Conservation (phyloP, 1,140 invertebrate species). For the Colletes gigas region DNA sequence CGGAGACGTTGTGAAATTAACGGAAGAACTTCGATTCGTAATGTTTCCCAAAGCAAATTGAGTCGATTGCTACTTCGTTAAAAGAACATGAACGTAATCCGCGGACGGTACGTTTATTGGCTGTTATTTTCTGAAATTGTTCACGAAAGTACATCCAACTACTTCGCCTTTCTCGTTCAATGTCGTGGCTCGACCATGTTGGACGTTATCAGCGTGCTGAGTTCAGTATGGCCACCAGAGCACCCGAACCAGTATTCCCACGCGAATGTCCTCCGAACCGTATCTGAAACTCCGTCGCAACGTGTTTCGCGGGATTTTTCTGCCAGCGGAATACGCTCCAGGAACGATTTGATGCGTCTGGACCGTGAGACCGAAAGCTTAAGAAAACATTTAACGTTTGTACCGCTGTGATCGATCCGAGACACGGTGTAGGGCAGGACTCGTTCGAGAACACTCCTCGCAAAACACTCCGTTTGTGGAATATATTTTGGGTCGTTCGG, state of each 20-base stretch:
- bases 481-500: no score
- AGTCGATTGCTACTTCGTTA: neutral
- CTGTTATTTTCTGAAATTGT: slow-evolving; percentile 9
- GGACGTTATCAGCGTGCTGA: slow-evolving; percentile 43
- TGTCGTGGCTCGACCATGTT: slow-evolving; percentile 36
- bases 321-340: neutral
- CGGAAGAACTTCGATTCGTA: neutral
- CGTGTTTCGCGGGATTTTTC: slow-evolving; percentile 58
- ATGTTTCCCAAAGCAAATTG: neutral
- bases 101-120: neutral
- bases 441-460: neutral
- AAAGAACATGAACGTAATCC: neutral
- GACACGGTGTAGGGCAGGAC: no score
- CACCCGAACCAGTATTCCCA: slow-evolving; percentile 70
- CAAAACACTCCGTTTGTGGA: neutral
- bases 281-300: slow-evolving; percentile 52
- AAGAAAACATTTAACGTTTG: slow-evolving; percentile 2
- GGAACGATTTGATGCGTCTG: slow-evolving; percentile 34
- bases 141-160: neutral
- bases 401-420: neutral
- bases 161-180: slow-evolving; percentile 39
- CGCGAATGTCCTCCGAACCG: slow-evolving; percentile 64
- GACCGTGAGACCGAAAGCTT: slow-evolving; percentile 23
- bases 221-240: slow-evolving; percentile 44
- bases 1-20: no score